Evolutionary conservation across 2,888 invertebrate species (phyloP).

Genomic region (Eueremaeus valkanovi): DNA sequence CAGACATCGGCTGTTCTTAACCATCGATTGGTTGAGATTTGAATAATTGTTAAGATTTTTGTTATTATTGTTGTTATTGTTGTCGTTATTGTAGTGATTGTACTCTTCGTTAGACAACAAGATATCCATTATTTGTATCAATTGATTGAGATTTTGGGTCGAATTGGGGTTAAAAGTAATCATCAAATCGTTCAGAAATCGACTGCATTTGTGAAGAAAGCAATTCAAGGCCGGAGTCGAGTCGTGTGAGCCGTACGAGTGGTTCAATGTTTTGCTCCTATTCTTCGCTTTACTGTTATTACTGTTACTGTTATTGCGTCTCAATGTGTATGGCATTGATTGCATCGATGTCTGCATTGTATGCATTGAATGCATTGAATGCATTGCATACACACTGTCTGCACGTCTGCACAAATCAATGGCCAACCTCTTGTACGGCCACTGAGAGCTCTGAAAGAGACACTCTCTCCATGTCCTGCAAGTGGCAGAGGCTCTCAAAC

Average conservation of each 20-base stretch:
- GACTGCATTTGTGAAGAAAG: slow-evolving; percentile 38
- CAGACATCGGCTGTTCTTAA: slow-evolving; percentile 21
- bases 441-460: slow-evolving; percentile 52
- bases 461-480: slow-evolving; percentile 60
- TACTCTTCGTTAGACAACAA: slow-evolving; percentile 29
- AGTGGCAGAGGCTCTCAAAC: slow-evolving; percentile 57
- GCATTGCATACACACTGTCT: no score
- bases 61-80: slow-evolving; percentile 17
- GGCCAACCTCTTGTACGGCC: slow-evolving; percentile 48
- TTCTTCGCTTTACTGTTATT: no score
- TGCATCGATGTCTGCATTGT: no score
- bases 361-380: no score
- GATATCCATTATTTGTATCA: slow-evolving; percentile 35
- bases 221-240: slow-evolving; percentile 33
- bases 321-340: not conserved
- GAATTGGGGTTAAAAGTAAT: slow-evolving; percentile 40
- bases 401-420: slow-evolving; percentile 41
- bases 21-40: not conserved
- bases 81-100: not conserved
- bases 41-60: not conserved
- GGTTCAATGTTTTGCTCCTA: slow-evolving; percentile 21
- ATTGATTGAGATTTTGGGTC: slow-evolving; percentile 1
- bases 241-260: not conserved
- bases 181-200: slow-evolving; percentile 31
- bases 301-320: slow-evolving; percentile 33